A percentile compares a stretch with the other conserved stretches of the same genome.
These are phyloP conservation scores for Peromyscus aztecus DNA, from an alignment of 2,797 vertebrate species.

Conservation along the genomic window DNA sequence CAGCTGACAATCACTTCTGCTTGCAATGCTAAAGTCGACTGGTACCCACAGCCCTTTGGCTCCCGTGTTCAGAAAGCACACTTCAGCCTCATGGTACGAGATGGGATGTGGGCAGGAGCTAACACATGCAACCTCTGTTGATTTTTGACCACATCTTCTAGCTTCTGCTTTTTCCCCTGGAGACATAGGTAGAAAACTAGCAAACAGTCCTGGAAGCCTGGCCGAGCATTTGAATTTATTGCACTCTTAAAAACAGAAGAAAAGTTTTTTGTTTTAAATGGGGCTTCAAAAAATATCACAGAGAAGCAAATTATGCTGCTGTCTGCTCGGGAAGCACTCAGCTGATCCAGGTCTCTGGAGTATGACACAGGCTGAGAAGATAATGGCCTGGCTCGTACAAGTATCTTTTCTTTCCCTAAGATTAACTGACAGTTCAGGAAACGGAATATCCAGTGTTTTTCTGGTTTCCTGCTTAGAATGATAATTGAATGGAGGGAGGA, in stretches of 20 bases:
- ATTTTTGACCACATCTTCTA: slow-evolving; percentile 1
- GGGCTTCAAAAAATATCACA: neutral
- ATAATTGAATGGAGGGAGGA: neutral
- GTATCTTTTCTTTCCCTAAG: neutral
- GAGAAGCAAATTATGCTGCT: neutral
- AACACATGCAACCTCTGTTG: neutral
- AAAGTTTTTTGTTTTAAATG: neutral
- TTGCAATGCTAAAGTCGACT: fast-evolving
- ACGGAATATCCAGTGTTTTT: neutral
- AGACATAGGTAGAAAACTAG: slow-evolving; percentile 27
- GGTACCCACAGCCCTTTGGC: neutral
- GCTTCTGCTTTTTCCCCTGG: neutral
- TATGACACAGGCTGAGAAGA: neutral
- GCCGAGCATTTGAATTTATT: slow-evolving; percentile 20
- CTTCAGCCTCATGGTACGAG: fast-evolving
- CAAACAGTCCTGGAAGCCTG: neutral
- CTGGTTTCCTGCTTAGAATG: slow-evolving; percentile 1
- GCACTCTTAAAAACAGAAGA: slow-evolving; percentile 13
- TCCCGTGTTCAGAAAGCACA: fast-evolving
- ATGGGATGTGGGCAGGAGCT: neutral
- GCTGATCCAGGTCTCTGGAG: neutral
- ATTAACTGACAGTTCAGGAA: slow-evolving; percentile 26
- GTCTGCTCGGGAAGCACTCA: neutral
- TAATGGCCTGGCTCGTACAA: neutral
- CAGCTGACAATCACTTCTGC: neutral